Evolutionary conservation across 1,140 invertebrate species (phyloP).

Genomic region (Conus ventricosus): DNA sequence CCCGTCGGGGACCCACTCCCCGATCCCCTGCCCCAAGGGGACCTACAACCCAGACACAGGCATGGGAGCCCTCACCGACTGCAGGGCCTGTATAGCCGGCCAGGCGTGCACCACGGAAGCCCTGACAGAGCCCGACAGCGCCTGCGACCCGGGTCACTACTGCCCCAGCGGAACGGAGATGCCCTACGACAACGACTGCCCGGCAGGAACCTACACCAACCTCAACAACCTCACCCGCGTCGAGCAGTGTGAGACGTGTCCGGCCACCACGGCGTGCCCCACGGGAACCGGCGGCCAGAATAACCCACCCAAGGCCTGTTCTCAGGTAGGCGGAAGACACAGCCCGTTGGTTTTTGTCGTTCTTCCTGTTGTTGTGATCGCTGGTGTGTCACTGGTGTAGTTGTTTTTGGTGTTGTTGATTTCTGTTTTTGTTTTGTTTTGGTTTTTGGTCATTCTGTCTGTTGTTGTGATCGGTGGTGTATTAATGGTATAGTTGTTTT

Average conservation of each 20-base stretch:
- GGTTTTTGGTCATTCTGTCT: no score
- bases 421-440: no score
- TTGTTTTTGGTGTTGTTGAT: no score
- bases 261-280: slow-evolving; percentile 58
- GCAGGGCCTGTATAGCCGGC: slow-evolving; percentile 64
- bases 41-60: slow-evolving; percentile 61
- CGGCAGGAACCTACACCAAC: slow-evolving; percentile 69
- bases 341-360: no score
- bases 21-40: slow-evolving; percentile 62
- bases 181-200: slow-evolving; percentile 65
- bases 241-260: slow-evolving; percentile 68
- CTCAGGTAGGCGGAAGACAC: not conserved
- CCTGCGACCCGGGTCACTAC: slow-evolving; percentile 70
- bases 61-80: slow-evolving; percentile 45
- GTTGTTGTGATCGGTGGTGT: no score
- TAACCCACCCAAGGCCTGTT: slow-evolving; percentile 68
- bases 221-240: slow-evolving; percentile 66
- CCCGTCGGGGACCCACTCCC: slow-evolving; percentile 58
- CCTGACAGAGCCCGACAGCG: slow-evolving; percentile 63
- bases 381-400: no score
- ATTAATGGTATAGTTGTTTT: no score
- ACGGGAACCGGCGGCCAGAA: slow-evolving; percentile 67
- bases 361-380: no score
- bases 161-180: slow-evolving; percentile 66
- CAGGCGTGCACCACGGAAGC: slow-evolving; percentile 65